Conservation (phyloP, 1,140 invertebrate species). For the Phymorhynchus buccinoides region DNA sequence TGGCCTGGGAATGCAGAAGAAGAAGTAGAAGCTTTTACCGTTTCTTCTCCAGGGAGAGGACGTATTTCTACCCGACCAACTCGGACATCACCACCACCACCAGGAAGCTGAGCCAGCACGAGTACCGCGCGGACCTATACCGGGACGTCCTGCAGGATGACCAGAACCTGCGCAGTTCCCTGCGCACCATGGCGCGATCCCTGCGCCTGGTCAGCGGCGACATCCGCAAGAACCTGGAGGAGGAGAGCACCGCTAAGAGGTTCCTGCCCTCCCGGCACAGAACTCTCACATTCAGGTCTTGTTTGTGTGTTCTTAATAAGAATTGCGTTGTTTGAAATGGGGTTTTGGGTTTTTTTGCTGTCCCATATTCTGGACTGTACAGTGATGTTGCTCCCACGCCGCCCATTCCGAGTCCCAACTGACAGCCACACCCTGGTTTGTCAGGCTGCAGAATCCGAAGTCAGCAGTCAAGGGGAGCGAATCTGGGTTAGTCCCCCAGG, state of each 20-base stretch:
- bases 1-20: too few species aligned
- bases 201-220: constrained; percentile 12
- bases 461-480: too few species aligned
- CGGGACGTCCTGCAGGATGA: constrained; percentile 28
- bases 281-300: neutral
- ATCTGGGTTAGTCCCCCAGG: too few species aligned
- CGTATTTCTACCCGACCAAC: constrained; percentile 29
- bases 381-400: too few species aligned
- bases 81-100: constrained; percentile 32
- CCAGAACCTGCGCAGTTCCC: constrained; percentile 26
- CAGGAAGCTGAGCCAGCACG: constrained; percentile 34
- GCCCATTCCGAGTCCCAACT: too few species aligned
- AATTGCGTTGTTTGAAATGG: neutral
- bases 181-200: constrained; percentile 13
- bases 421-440: too few species aligned
- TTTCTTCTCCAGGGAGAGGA: neutral
- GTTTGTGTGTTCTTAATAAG: too few species aligned
- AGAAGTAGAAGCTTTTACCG: too few species aligned
- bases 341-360: neutral
- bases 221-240: constrained; percentile 13
- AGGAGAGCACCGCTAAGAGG: constrained; percentile 26
- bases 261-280: neutral
- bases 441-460: too few species aligned
- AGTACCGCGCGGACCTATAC: constrained; percentile 33
- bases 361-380: too few species aligned